Evolutionary conservation across 2,888 invertebrate species (phyloP).

Genomic region (Tipula vernalis): DNA sequence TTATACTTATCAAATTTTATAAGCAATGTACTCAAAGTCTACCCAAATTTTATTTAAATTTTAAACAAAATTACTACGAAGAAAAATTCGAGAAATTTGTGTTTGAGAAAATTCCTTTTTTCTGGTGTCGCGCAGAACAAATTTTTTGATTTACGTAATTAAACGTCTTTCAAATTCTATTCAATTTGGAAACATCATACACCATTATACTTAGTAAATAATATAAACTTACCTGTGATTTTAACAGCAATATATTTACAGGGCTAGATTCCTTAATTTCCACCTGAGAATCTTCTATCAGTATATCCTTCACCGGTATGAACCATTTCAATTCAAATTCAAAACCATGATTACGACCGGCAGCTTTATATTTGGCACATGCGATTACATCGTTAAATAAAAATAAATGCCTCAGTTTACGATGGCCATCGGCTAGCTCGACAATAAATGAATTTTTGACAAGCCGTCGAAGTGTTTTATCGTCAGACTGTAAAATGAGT

Average conservation of each 20-base stretch:
- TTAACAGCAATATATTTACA: constrained; percentile 70
- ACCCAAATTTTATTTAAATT: too few relatives aligned
- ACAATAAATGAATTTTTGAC: constrained; percentile 93
- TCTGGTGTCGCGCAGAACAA: too few relatives aligned
- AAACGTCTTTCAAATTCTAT: too few relatives aligned
- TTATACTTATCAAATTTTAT: too few relatives aligned
- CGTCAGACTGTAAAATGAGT: constrained; percentile 47
- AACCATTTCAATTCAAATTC: constrained; percentile 92
- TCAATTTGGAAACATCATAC: too few relatives aligned
- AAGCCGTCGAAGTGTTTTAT: constrained; percentile 71
- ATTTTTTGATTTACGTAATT: too few relatives aligned
- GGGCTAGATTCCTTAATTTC: constrained; percentile 64
- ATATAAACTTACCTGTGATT: constrained; percentile 43
- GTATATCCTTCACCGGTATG: constrained; percentile 74
- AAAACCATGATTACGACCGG: constrained; percentile 68
- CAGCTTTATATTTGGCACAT: constrained; percentile 88
- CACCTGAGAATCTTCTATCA: constrained; percentile 50
- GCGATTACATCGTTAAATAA: constrained; percentile 91
- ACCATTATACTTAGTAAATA: too few relatives aligned
- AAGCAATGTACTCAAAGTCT: too few relatives aligned
- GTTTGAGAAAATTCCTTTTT: too few relatives aligned
- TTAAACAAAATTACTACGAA: too few relatives aligned
- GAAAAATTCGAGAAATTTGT: too few relatives aligned
- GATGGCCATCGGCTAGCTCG: constrained; percentile 74
- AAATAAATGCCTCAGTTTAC: constrained; percentile 85